Conservation (phyloP, 1,140 invertebrate species). For the Conus betulinus region DNA sequence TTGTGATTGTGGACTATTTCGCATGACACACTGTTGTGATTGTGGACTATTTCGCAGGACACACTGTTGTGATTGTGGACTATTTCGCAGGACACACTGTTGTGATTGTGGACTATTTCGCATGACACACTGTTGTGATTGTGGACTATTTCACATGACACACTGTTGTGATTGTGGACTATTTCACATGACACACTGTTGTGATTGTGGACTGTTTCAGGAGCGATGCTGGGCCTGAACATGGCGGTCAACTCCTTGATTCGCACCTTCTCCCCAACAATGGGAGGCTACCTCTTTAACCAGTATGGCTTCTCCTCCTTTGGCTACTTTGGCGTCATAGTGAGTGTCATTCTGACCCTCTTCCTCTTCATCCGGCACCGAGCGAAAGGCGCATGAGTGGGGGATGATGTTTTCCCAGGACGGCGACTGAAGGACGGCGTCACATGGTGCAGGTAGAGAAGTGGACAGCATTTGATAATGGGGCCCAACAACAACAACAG, state of each 20-base stretch:
- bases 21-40: no score
- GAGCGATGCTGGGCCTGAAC: conserved; percentile 71
- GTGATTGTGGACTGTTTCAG: conserved; percentile 45
- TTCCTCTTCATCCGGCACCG: conserved; percentile 53
- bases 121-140: no score
- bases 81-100: no score
- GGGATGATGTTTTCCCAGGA: neutral
- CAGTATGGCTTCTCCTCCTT: conserved; percentile 67
- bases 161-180: conserved; percentile 17
- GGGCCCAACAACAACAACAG: no score
- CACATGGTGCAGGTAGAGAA: no score
- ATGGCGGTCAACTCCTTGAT: conserved; percentile 72
- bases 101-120: no score
- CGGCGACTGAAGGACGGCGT: no score
- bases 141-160: neutral
- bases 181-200: neutral
- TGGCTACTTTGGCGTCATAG: conserved; percentile 67
- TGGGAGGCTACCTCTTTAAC: conserved; percentile 68
- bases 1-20: no score
- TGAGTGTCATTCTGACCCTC: conserved; percentile 56
- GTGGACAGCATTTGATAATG: no score
- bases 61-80: no score
- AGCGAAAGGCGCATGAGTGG: neutral
- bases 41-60: no score
- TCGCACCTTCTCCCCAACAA: conserved; percentile 66